Base-by-base conservation (phyloP, 2,888 invertebrate genomes). In the Ceramica pisi region DNA sequence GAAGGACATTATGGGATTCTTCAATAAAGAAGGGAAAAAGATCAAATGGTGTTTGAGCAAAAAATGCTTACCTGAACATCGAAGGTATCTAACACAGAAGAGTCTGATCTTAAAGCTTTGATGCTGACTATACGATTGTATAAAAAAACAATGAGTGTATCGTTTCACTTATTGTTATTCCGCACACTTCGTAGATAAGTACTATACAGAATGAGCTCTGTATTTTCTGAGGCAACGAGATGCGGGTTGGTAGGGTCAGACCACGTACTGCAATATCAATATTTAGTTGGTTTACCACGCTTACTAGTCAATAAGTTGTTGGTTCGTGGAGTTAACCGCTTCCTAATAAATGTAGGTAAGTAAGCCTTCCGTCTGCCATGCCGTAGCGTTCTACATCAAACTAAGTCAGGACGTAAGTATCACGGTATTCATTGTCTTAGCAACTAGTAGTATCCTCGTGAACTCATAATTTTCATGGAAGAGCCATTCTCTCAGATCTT, bases 191-290 rank as follows among this genome's bases (percentile, higher is more conserved):
- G 57, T 57, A n/a, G 26, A n/a, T n/a, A n/a, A n/a, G 1, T 38
- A 38, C 41, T 50, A n/a, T 44, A 23, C 53, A 38, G 50, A 6
- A 12, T 56, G 51, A 38, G 9, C 10, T 48, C 10, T 48, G n/a
- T 64, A 53, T 63, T 53, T 59, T 66, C 50, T 53, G 41, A 44
- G 21, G 41, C 44, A 55, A 50, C 48, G 50, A 65, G 50, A 56
- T 41, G 41, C n/a, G 55, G 63, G 53, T 50, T 38, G 59, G n/a
- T 23, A 46, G 51, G 57, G 68, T 59, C 80, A 75, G 16, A 12
- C 50, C 75, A 80, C 46, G 80, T 59, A 66, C 50, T 69, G 50
- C 46, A 63, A 66, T 75, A 80, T 80, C 46, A 63, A 66, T 75
- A 80, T 80, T 75, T 59, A 75, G 65, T 55, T 55, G 21, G 62